Evolutionary conservation across 2,113 vertebrate species (phyloP).

Genomic region (Clarias batrachus): DNA sequence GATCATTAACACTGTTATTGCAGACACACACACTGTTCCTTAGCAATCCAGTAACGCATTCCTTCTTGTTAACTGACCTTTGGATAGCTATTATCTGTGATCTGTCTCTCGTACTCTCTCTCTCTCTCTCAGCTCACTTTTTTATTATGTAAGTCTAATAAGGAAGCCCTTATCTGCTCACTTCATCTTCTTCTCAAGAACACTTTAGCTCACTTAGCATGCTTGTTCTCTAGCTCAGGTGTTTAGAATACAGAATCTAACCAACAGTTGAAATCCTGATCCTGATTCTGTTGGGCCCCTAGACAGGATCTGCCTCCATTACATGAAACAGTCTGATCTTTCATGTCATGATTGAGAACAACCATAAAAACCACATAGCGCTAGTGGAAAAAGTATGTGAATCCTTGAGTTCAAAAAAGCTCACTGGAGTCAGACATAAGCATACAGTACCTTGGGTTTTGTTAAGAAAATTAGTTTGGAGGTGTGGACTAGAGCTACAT

Average conservation of each 20-base stretch:
- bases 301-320: neutral
- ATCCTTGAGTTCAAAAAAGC: too few species aligned
- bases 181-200: neutral
- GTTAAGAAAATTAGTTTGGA: too few species aligned
- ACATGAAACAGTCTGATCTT: too few species aligned
- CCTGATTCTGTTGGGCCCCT: neutral
- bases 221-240: neutral
- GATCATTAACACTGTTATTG: conserved; percentile 49
- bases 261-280: neutral
- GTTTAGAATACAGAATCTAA: neutral
- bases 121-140: neutral
- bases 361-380: too few species aligned
- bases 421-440: too few species aligned
- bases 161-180: neutral
- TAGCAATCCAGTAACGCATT: neutral
- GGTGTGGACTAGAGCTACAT: too few species aligned
- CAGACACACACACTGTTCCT: conserved; percentile 17
- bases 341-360: too few species aligned
- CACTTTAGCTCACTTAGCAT: neutral
- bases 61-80: conserved; percentile 41
- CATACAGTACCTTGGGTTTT: too few species aligned
- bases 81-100: conserved; percentile 42
- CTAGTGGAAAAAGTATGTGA: too few species aligned
- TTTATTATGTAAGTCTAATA: conserved; percentile 2
- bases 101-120: conserved; percentile 5